Evolutionary conservation across 2,113 vertebrate species (phyloP).

Genomic region (Amazona guildingii): DNA sequence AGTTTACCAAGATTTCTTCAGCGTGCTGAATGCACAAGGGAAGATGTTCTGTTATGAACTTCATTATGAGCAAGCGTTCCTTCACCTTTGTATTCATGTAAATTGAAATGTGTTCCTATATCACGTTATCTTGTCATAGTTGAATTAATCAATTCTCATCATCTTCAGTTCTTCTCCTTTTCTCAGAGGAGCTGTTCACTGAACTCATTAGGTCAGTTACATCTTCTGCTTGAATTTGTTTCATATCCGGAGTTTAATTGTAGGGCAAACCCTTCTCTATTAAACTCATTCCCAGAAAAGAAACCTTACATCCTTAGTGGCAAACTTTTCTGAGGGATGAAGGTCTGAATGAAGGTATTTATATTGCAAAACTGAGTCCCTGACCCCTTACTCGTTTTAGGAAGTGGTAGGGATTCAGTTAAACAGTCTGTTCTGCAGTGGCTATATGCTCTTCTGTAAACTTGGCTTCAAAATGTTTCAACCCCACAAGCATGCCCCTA

Average conservation of each 20-base stretch:
- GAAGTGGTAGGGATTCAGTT: not conserved
- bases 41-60: not conserved
- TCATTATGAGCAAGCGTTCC: accelerated
- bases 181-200: not conserved
- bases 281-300: not conserved
- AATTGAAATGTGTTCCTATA: not conserved
- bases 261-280: not conserved
- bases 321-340: not conserved
- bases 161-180: not conserved
- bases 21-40: accelerated
- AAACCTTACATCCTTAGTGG: not conserved
- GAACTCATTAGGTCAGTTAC: not conserved
- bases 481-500: not conserved
- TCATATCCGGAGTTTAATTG: accelerated
- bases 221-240: not conserved
- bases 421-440: not conserved
- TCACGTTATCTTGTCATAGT: not conserved
- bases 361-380: not conserved
- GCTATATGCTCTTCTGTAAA: not conserved
- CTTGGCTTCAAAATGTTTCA: not conserved
- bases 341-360: not conserved
- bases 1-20: not conserved
- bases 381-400: not conserved
- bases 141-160: not conserved
- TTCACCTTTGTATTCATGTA: not conserved